Percentiles rank a stretch among this genome's conserved stretches.
phyloP scores from a whole-genome alignment of 2,888 invertebrate species.

The Caenorhabditis sulstoni region DNA sequence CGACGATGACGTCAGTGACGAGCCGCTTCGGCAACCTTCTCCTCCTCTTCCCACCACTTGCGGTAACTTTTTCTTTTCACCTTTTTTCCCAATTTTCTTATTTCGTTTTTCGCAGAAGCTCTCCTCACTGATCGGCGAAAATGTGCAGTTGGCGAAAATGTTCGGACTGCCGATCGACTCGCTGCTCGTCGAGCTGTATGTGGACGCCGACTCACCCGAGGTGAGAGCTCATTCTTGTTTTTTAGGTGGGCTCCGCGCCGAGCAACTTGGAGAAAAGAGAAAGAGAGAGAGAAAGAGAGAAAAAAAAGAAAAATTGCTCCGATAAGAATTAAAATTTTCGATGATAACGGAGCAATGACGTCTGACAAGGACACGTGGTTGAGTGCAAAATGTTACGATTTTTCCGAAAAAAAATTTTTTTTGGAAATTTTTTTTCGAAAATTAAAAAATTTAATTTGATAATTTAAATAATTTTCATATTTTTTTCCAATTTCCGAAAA shows the following conservation, averaged over 20 bases:
- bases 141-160: slow-evolving; percentile 77
- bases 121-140: slow-evolving; percentile 76
- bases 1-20: slow-evolving; percentile 68
- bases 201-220: slow-evolving; percentile 64
- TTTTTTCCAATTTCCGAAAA: neutral
- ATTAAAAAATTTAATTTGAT: no score
- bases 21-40: slow-evolving; percentile 77
- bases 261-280: no score
- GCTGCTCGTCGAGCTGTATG: slow-evolving; percentile 75
- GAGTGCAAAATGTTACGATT: no score
- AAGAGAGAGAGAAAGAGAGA: no score
- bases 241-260: neutral
- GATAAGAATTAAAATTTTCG: neutral
- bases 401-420: no score
- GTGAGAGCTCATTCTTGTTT: slow-evolving; percentile 11
- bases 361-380: no score
- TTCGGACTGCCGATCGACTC: slow-evolving; percentile 77
- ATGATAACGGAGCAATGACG: no score
- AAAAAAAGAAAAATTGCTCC: no score
- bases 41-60: slow-evolving; percentile 76
- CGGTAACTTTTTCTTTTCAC: slow-evolving; percentile 51
- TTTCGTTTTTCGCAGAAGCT: no score
- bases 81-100: no score
- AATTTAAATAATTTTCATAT: no score
- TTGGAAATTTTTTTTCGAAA: neutral